Base-by-base conservation (phyloP, 35 echinoderm and acorn worm genomes). In the Heliocidaris tuberculata region DNA sequence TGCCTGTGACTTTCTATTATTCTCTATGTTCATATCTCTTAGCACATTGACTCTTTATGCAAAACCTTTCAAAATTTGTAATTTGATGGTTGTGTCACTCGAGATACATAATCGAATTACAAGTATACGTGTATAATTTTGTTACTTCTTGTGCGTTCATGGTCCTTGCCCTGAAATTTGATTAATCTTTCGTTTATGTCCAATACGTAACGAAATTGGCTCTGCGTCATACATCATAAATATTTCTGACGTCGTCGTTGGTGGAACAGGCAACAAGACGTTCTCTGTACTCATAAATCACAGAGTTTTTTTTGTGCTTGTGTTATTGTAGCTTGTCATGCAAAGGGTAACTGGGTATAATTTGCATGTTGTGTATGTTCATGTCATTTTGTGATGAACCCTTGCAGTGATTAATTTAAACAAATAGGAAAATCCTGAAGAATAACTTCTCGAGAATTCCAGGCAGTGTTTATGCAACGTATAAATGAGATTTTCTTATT, bases 311-410 rank as follows among this genome's bases (percentile, higher is more conserved):
- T 70, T 13, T 47, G 32, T 47, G 61, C 86, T 94, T 65, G 13
- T 94, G 47, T 78, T 95, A 60, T 48, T 95, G 86, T 27, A 49
- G 59, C 13, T 92, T 47, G 35, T 95, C 50, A 86, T 95, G 31
- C 27, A 48, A 48, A 50, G 86, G 85, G 7, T 94, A 5, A 47
- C 48, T 7, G 6, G 19, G 65, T 19, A 78, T 27, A 78, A 17
- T 78, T 17, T 78, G 65, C 65, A 78, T 78, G 65, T 27, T 27
- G 65, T 24, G 27, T 78, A 21, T 78, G 65, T 78, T 78, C 19
- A n/a, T 78, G 65, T 78, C 65, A 17, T 78, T 27, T 78, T 78
- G 65, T 78, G 24, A 21, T 78, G 24, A 21, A 78, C 15, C 65
- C 19, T 24, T 78, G 65, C 27, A 19, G 27, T 78, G 65, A n/a